phyloP scores from a whole-genome alignment of 2,113 vertebrate species.

The Potamarius usumacintae region DNA sequence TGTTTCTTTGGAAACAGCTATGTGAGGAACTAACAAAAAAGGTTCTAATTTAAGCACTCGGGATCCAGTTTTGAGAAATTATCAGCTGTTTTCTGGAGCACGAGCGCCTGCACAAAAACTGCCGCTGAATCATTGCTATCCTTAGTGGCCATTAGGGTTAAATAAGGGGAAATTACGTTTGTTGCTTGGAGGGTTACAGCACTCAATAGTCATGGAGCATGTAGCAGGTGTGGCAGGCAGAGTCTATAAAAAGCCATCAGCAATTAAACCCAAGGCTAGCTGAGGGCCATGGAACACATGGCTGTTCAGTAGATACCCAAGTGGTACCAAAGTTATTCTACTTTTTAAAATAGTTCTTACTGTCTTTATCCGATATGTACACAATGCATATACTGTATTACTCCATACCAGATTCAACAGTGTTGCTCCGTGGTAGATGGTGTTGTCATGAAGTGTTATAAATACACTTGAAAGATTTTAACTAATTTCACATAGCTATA shows the following conservation, averaged over 20 bases:
- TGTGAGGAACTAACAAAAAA: conserved; percentile 32
- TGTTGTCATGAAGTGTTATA: neutral
- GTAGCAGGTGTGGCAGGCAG: conserved; percentile 54
- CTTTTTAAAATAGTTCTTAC: neutral
- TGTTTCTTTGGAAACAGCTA: conserved; percentile 31
- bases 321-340: conserved; percentile 13
- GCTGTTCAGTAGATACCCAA: conserved; percentile 59
- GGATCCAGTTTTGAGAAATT: conserved; percentile 49
- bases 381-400: neutral
- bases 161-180: conserved; percentile 56
- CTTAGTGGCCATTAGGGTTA: conserved; percentile 38
- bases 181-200: conserved; percentile 65
- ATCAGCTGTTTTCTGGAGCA: neutral
- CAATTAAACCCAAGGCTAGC: conserved; percentile 70
- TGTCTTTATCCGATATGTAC: neutral
- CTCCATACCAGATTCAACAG: neutral
- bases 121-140: conserved; percentile 34
- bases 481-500: neutral
- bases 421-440: neutral
- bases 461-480: neutral
- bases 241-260: conserved; percentile 72
- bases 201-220: conserved; percentile 59
- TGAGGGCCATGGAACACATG: conserved; percentile 66
- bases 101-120: neutral
- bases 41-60: conserved; percentile 38